Evolutionary conservation across 1,140 invertebrate species (phyloP), one percentile per base, ranked within the genome.

Genomic region (Holotrichia oblita): DNA sequence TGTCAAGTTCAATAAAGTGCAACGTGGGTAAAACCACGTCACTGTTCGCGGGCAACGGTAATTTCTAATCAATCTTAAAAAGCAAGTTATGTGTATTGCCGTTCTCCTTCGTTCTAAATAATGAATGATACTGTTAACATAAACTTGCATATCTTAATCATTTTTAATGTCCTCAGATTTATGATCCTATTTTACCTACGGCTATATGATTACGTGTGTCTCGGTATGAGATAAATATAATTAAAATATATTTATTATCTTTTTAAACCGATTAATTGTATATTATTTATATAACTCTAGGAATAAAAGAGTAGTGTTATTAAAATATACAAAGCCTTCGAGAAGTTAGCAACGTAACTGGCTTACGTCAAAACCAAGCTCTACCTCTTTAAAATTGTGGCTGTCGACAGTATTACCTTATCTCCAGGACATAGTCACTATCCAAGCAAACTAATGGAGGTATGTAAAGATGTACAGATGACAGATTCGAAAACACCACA

Each of bases 61-160:
- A 55, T 55, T 55, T 55, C 48, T 55, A 55, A 55, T 55, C 48
- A 55, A 55, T 55, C 48, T 55, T 55, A 17, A 55, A 34, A 55
- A 14, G 48, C 14, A 14, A 55, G 14, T 55, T 55, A 55, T n/a
- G 48, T 55, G 17, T n/a, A 55, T n/a, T 55, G 48, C 48, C 48
- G 14, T 55, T 55, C 17, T 55, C 48, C 48, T n/a, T 17, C 48
- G 48, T 55, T 55, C 48, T 55, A 55, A 6, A n/a, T 55, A 55
- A 55, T 55, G 48, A 55, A 55, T 55, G 48, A 17, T 55, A 17
- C 17, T 55, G 48, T 55, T 55, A 55, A 55, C 48, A 17, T 12
- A 55, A 55, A 55, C 10, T 55, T 55, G 48, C 48, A 55, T 55
- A 55, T 55, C 48, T 55, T 55, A n/a, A 14, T 3, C 48, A n/a